Conservation (phyloP, 2,797 vertebrate species). For the Siniperca undulata region DNA sequence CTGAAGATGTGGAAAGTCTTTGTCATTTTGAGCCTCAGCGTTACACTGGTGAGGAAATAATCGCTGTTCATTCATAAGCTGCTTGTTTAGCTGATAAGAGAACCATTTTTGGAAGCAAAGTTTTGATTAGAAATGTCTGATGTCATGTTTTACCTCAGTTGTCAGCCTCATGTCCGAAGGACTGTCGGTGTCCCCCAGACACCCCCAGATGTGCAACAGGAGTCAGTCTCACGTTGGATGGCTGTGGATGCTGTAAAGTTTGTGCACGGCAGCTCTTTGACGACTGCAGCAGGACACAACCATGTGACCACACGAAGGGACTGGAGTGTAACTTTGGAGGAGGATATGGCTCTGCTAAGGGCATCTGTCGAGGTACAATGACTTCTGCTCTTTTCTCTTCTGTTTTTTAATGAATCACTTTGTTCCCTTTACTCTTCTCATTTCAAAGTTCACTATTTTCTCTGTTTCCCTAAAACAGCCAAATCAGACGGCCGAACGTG, state of each 20-base stretch:
- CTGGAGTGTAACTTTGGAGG: constrained; percentile 94
- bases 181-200: constrained; percentile 87
- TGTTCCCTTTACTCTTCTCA: neutral
- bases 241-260: constrained; percentile 91
- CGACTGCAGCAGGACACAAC: constrained; percentile 90
- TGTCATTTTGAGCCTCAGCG: constrained; percentile 36
- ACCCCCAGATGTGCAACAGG: constrained; percentile 88
- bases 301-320: constrained; percentile 93
- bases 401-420: neutral
- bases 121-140: constrained; percentile 22
- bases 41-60: constrained; percentile 66
- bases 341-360: constrained; percentile 83
- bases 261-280: constrained; percentile 93
- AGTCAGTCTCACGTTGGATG: constrained; percentile 86
- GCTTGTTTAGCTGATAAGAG: neutral
- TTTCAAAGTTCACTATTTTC: neutral
- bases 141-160: constrained; percentile 76
- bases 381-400: neutral
- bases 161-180: constrained; percentile 84
- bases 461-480: constrained; percentile 77
- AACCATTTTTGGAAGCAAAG: neutral
- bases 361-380: constrained; percentile 93
- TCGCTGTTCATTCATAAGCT: neutral
- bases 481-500: constrained; percentile 92
- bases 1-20: constrained; percentile 68